A percentile compares a stretch with the other conserved stretches of the same genome.
Evolutionary conservation across 2,797 vertebrate genomes (phyloP).

Genomic region (Kryptopterus vitreolus): DNA sequence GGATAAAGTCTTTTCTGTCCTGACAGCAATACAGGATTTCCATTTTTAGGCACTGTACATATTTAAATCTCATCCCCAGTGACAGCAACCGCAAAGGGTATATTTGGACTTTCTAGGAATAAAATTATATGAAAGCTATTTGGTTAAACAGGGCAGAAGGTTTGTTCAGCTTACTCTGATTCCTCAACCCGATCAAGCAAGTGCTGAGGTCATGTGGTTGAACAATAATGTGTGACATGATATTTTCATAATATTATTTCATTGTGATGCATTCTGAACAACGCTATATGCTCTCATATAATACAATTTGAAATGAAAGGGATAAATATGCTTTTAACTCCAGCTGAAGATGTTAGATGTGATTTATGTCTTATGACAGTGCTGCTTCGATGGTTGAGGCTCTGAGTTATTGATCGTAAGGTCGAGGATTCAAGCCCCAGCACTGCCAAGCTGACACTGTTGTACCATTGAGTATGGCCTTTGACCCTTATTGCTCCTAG

Average conservation of each 20-base stretch:
- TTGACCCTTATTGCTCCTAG: too few species aligned
- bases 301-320: background rate
- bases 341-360: background rate
- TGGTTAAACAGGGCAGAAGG: slow-evolving; percentile 44
- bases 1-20: slow-evolving; percentile 45
- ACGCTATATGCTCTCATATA: background rate
- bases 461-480: too few species aligned
- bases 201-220: background rate
- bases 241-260: slow-evolving; percentile 28
- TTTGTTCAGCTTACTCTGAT: slow-evolving; percentile 47
- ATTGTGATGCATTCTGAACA: background rate
- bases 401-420: too few species aligned
- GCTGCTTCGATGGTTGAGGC: too few species aligned
- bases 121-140: slow-evolving; percentile 58
- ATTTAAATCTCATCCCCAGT: slow-evolving; percentile 59
- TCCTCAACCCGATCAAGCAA: slow-evolving; percentile 32
- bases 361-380: too few species aligned
- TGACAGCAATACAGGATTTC: slow-evolving; percentile 53
- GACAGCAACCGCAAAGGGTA: slow-evolving; percentile 57
- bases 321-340: background rate
- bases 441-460: too few species aligned
- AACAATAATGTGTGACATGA: slow-evolving; percentile 11
- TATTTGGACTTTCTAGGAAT: slow-evolving; percentile 60
- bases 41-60: slow-evolving; percentile 35
- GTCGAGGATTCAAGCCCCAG: too few species aligned